Conservation (phyloP, 1,140 invertebrate species). For the Anagrus nilaparvatae region DNA sequence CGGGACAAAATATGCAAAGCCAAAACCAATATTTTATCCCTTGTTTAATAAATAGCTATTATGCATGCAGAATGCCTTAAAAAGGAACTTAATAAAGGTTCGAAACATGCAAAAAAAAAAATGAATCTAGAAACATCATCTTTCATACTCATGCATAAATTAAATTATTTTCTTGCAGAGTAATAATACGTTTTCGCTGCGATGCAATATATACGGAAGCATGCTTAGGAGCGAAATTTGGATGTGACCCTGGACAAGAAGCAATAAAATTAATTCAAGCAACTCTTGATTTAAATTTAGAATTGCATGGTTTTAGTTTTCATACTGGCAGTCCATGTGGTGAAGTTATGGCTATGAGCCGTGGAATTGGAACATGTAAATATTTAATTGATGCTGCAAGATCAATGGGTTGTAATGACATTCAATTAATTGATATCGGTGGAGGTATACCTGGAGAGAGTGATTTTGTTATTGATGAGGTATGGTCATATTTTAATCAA, state of each 20-base stretch:
- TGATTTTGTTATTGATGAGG: conserved; percentile 51
- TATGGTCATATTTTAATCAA: conserved; percentile 33
- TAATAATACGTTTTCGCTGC: conserved; percentile 84
- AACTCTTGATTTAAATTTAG: conserved; percentile 59
- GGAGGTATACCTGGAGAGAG: conserved; percentile 71
- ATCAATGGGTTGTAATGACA: conserved; percentile 53
- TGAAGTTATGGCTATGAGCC: conserved; percentile 58
- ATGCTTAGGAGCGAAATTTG: conserved; percentile 87
- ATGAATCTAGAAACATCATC: too few species aligned
- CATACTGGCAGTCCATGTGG: conserved; percentile 77
- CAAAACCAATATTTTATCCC: too few species aligned
- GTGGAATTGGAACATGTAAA: conserved; percentile 55
- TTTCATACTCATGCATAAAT: too few species aligned
- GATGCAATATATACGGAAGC: conserved; percentile 73
- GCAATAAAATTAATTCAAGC: conserved; percentile 64
- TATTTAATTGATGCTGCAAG: conserved; percentile 57
- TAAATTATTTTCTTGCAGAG: too few species aligned
- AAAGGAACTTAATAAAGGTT: too few species aligned
- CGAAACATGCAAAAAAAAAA: too few species aligned
- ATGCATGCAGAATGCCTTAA: too few species aligned
- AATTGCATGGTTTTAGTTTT: conserved; percentile 79
- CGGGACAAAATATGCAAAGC: too few species aligned
- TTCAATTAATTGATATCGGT: conserved; percentile 71
- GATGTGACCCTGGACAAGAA: conserved; percentile 70
- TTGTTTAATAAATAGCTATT: too few species aligned